Evolutionary conservation across 2,888 invertebrate genomes (phyloP).

Genomic region (Tachina fera): DNA sequence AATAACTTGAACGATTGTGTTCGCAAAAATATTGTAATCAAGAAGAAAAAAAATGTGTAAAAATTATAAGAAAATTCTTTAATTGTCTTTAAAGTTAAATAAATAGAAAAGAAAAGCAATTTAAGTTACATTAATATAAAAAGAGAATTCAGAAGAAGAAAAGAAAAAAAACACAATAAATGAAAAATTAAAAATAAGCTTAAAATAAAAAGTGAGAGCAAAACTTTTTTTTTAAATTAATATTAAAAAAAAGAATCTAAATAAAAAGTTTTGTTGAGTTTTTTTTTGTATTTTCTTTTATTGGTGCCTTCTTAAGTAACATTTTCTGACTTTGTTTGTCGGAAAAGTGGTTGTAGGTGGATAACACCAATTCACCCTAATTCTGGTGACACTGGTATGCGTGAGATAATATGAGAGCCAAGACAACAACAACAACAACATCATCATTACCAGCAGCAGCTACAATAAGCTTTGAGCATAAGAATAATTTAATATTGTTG

Average conservation of each 20-base stretch:
- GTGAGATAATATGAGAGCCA: conserved; percentile 11
- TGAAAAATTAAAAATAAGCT: neutral
- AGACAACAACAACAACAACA: neutral
- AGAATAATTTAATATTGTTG: conserved; percentile 56
- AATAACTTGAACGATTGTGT: conserved; percentile 75
- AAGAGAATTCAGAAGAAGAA: neutral
- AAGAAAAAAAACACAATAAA: neutral
- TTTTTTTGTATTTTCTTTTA: conserved; percentile 3
- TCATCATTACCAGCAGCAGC: conserved; percentile 21
- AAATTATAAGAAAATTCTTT: conserved; percentile 15
- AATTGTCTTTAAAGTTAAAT: conserved; percentile 12
- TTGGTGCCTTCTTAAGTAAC: conserved; percentile 49
- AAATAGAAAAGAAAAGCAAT: neutral
- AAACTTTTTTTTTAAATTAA: neutral
- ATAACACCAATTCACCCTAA: conserved; percentile 34
- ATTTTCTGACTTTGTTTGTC: conserved; percentile 32
- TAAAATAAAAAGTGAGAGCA: conserved; percentile 13
- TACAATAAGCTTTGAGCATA: conserved; percentile 37
- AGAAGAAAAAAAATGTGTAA: conserved; percentile 36
- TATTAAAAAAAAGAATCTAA: conserved; percentile 23
- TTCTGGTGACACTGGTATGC: conserved; percentile 21
- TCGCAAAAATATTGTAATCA: conserved; percentile 34
- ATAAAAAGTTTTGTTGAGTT: conserved; percentile 21
- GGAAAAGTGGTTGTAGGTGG: conserved; percentile 7
- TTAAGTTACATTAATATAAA: neutral